Conservation (phyloP, 2,113 vertebrate species). For the Mormyrus lacerda region DNA sequence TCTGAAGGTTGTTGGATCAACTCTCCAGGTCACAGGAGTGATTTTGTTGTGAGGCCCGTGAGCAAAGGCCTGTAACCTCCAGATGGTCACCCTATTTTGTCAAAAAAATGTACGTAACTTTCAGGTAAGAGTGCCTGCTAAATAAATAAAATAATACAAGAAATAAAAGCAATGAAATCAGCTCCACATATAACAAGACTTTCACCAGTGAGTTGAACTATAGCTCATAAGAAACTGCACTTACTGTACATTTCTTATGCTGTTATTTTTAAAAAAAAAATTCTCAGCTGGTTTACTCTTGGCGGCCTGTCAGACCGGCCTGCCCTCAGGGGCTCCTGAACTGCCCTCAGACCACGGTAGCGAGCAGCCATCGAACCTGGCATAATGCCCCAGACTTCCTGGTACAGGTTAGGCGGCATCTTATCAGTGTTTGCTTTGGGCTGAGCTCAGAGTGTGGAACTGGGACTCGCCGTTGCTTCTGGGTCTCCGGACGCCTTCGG, state of each 20-base stretch:
- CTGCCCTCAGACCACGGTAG: neutral
- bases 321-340: conserved; percentile 18
- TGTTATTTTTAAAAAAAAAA: neutral
- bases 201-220: conserved; percentile 19
- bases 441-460: conserved; percentile 23
- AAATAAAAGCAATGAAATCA: neutral
- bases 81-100: neutral
- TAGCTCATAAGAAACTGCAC: neutral
- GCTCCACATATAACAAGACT: neutral
- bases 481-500: conserved; percentile 34
- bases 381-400: conserved; percentile 40
- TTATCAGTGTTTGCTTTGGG: conserved; percentile 39
- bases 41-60: neutral
- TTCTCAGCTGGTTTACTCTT: conserved; percentile 33
- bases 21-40: neutral
- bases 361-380: neutral
- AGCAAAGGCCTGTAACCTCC: neutral
- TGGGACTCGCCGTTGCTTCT: conserved; percentile 26
- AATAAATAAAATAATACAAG: neutral
- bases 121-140: neutral
- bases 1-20: neutral
- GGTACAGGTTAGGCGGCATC: conserved; percentile 29
- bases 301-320: conserved; percentile 17
- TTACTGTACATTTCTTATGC: neutral
- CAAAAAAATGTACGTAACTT: neutral